Base-by-base conservation (phyloP, 2,797 vertebrate species). In the Sebastes minor region DNA sequence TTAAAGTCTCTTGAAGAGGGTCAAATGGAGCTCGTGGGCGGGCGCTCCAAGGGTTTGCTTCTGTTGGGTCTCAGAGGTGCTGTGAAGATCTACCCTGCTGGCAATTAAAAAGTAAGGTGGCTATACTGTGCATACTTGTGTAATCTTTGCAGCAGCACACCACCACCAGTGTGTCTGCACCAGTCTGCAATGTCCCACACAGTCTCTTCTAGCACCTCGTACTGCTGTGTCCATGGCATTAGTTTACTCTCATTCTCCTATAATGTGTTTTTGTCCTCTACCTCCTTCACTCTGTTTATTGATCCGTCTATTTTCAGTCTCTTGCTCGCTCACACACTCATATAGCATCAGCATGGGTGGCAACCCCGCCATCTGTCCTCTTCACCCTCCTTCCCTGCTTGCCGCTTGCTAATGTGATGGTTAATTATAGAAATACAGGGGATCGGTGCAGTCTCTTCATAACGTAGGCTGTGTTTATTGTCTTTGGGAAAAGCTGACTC, bases 381-480 rank as follows among this genome's bases (percentile, higher is more conserved):
- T 82, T 81, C 76, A 66, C 53, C 84, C 80, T 75, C 64, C 74
- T 80, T 82, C 86, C 61, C 76, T 64, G 77, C 65, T 76, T 88
- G 84, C 78, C 62, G 77, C 65, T 76, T 88, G 84, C 88, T 93
- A 92, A 94, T 94, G 91, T 90, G 78, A 83, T 82, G 82, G 81
- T 92, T 94, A 91, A 94, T 92, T 89, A 92, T 90, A 89, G 85
- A 91, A 92, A 91, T 86, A 73, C 81, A 76, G 68, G 64, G 78
- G 77, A 88, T 83, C 78, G 73, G 84, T 76, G 71, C 61, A 46
- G 78, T 74, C 76, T 90, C 79, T 86, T 86, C 82, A 80, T 79
- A 87, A 86, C 68, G 56, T 56, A 49, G 84, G 71, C 60, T 68
- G 62, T 22, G 73, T 83, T 85, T 80, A 64, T 82, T 73, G 83